phyloP scores from a whole-genome alignment of 2,113 vertebrate species.

The Vulpes vulpes region DNA sequence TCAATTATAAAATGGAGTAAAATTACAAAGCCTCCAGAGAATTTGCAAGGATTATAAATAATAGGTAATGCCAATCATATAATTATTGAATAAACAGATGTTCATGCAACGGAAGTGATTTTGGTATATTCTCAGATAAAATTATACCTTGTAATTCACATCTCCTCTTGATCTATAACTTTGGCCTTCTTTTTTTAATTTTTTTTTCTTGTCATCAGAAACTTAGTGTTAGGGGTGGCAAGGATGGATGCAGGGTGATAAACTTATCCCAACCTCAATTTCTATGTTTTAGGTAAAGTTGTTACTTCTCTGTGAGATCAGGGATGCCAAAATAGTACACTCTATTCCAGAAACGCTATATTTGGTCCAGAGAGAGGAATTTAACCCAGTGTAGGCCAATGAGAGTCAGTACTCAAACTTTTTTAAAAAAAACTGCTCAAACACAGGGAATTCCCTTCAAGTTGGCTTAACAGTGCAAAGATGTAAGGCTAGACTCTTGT shows the following conservation, averaged over 20 bases:
- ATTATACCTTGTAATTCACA: background rate
- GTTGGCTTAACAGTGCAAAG: background rate
- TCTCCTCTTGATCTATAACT: background rate
- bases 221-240: background rate
- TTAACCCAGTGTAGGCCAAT: background rate
- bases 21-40: background rate
- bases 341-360: background rate
- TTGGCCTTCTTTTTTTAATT: background rate
- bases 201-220: background rate
- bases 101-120: background rate
- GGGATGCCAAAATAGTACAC: background rate
- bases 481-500: background rate
- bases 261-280: background rate
- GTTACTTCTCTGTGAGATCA: background rate
- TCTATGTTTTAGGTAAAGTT: background rate
- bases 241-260: too few relatives aligned
- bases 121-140: background rate
- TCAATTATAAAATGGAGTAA: background rate
- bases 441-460: background rate
- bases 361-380: too few relatives aligned
- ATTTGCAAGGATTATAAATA: background rate
- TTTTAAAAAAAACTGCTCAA: background rate
- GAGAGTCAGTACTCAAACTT: background rate
- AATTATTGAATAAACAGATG: background rate
- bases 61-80: background rate